A percentile compares a stretch with the other conserved stretches of the same genome.
phyloP scores from a whole-genome alignment of 2,888 invertebrate genomes.

The Agrilus mali region DNA sequence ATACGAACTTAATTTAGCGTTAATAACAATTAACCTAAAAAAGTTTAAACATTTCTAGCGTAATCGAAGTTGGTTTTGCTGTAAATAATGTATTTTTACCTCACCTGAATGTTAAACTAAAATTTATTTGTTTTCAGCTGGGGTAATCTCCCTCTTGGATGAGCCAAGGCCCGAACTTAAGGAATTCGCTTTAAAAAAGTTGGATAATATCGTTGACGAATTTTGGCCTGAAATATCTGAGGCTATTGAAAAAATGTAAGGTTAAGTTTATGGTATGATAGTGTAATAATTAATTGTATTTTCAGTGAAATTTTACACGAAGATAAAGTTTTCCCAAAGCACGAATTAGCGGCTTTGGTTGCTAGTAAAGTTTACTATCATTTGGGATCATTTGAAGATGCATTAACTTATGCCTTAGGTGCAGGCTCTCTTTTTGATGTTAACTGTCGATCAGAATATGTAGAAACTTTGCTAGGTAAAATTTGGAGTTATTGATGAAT shows the following conservation, averaged over 20 bases:
- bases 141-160: slow-evolving; percentile 90
- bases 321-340: slow-evolving; percentile 76
- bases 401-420: slow-evolving; percentile 91
- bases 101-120: neutral
- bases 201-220: slow-evolving; percentile 89
- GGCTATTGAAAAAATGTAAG: slow-evolving; percentile 87
- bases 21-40: neutral
- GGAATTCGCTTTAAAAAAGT: slow-evolving; percentile 82
- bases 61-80: neutral
- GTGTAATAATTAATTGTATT: slow-evolving; percentile 7
- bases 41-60: neutral
- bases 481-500: slow-evolving; percentile 1
- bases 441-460: slow-evolving; percentile 87
- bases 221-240: slow-evolving; percentile 99
- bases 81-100: slow-evolving; percentile 2
- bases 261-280: slow-evolving; percentile 11
- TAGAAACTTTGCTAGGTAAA: slow-evolving; percentile 80
- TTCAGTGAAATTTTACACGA: slow-evolving; percentile 85
- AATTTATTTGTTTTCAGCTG: slow-evolving; percentile 43
- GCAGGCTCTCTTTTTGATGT: slow-evolving; percentile 93
- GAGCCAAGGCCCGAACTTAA: slow-evolving; percentile 89
- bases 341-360: slow-evolving; percentile 88
- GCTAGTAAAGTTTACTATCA: slow-evolving; percentile 99
- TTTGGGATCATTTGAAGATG: slow-evolving; percentile 92
- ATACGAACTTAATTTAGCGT: too few relatives aligned